Evolutionary conservation across 2,797 vertebrate genomes (phyloP), one percentile per base, ranked within the genome.

Genomic region (Philypnodon macrostomus): DNA sequence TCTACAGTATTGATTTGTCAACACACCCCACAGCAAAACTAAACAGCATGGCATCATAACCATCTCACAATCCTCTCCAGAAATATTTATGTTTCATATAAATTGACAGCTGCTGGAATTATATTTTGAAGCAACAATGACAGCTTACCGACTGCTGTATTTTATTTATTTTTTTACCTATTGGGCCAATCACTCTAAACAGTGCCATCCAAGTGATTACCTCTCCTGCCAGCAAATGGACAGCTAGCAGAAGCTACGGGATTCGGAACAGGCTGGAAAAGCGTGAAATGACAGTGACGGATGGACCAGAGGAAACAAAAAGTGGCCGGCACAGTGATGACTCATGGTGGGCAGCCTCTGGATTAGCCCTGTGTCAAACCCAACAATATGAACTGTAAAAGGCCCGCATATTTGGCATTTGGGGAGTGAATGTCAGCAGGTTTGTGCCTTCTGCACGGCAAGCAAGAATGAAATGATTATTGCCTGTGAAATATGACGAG

Each of bases 251-350:
- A 83, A 85, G 51, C 62, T 37, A 63, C 58, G 77, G 58, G 67
- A 74, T 65, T 57, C 34, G 42, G 68, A 83, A 79, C 38, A 34
- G 55, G 53, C 73, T 57, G 51, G 70, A 81, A 79, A 82, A 66
- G 4, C 27, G 46, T 59, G 40, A 73, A 72, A 79, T 33, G 59
- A 74, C 64, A 68, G 39, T 71, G 56, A 58, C 47, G 30, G 56
- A 70, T 31, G 53, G 56, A 70, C 27, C n/a, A 58, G 58, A 63
- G 56, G 57, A 67, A 73, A 78, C 68, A 76, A 78, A 79, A 73
- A n/a, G n/a, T n/a, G n/a, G 71, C 73, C 55, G 26, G 53, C 73
- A 73, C 69, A 58, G 47, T 51, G 79, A 81, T 84, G 84, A 86
- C 70, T 85, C 83, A 83, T 66, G 47, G 71, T 67, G 68, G 74